Base-by-base conservation (phyloP, 1,140 invertebrate species). In the Zaprionus inermis region DNA sequence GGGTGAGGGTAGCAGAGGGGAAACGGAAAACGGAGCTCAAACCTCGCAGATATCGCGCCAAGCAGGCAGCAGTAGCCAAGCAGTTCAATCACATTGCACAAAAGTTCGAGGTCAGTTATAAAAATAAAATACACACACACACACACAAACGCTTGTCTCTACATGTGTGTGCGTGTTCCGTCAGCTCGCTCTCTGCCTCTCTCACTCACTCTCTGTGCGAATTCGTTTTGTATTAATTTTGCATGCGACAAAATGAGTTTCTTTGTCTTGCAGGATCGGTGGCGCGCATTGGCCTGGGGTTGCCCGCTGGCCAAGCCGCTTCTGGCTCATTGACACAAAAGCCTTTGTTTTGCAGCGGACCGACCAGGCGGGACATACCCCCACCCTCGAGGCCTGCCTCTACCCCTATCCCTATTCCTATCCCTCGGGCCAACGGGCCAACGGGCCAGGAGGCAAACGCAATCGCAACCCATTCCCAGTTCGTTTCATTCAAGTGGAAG, bases 51-150 rank as follows among this genome's bases (percentile, higher is more conserved):
- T 88, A 88, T 89, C 24, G 24, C 84, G 84, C 78, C 59, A 56
- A 49, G 55, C 16, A n/a, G 7, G 77, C 71, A 46, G 54, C 78
- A 72, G 74, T 60, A 72, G 82, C 16, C 38, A 44, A 38, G 74
- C 69, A 84, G 81, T 84, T 90, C 88, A 90, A 90, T 90, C 88
- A 90, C 88, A 86, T 90, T 90, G 89, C 88, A 90, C 88, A 90
- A 90, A 88, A 90, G 88, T 90, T 90, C 88, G 88, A 90, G 88
- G 88, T 90, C 88, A 90, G 88, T 90, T 91, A 86, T 88, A 83
- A 80, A 83, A 86, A 90, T 91, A 90, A 82, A 80, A 70, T 71
- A 79, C 67, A 78, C 72, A 60, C 65, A 55, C 71, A 71, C 34
- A 65, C 36, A 56, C 30, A 51, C 12, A 57, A 7, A 34, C 14